Evolutionary conservation across 2,797 vertebrate species (phyloP), one percentile per base, ranked within the genome.

Genomic region (Distichodus sexfasciatus): DNA sequence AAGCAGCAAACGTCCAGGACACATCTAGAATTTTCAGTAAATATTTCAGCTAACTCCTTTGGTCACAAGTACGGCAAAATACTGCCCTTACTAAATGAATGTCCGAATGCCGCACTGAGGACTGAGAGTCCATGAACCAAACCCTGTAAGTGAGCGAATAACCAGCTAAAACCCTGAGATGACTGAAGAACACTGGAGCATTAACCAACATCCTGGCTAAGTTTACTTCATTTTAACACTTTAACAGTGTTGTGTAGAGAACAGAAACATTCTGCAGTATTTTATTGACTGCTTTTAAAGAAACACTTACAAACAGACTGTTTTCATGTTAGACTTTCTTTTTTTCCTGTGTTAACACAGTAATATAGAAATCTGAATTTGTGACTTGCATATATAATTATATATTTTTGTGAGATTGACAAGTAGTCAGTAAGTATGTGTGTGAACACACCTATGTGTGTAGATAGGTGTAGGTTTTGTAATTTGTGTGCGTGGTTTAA

Each of bases 281-380:
- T 69, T 46, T 53, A 41, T 71, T 36, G 15, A 38, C 43, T 53
- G 66, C 57, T 69, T n/a, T 51, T 50, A 58, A 48, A 40, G 36
- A 41, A 62, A 41, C 44, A 48, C 71, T 58, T 36, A 67, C 35
- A 68, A 23, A 19, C 31, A 33, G n/a, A 50, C 46, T 68, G 70
- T 33, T 61, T 51, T 63, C 6, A 14, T 67, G 17, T 48, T 70
- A 23, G 28, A 40, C 55, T 54, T 53, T 24, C 19, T n/a, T 31
- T 53, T 38, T 24, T 66, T 35, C 55, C 19, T 7, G 38, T 43
- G 15, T 21, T 62, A 70, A 66, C 43, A 55, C 21, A 61, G 41
- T 60, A 60, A 71, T 35, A 62, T 61, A 47, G 50, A 74, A 66
- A 62, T 46, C 51, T 61, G 36, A 61, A 63, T 47, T 40, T 64